phyloP scores from a whole-genome alignment of 2,113 vertebrate species.

The Arothron firmamentum region DNA sequence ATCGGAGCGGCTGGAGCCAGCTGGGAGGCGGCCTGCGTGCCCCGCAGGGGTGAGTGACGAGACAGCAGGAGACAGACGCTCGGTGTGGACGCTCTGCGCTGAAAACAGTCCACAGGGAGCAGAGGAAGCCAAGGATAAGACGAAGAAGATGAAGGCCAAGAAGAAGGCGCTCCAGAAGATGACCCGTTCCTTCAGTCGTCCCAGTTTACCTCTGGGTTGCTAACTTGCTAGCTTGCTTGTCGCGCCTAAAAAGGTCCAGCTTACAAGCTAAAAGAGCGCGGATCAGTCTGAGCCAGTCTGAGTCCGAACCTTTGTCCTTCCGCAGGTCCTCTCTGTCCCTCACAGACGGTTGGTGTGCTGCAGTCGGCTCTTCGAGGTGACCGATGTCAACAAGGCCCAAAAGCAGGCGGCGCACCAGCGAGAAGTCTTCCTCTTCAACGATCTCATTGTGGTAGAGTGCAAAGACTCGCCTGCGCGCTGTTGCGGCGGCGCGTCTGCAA shows the following conservation, averaged over 20 bases:
- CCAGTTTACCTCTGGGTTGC: not conserved
- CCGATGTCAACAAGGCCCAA: constrained; percentile 92
- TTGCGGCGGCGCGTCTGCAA: constrained; percentile 19
- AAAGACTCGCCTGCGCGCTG: not conserved
- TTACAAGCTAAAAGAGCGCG: too few relatives aligned
- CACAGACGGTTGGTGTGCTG: constrained; percentile 96
- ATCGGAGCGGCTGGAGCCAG: constrained; percentile 22
- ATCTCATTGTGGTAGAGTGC: constrained; percentile 88
- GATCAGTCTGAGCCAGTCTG: not conserved
- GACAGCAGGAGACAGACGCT: constrained; percentile 5
- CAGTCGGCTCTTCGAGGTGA: constrained; percentile 95
- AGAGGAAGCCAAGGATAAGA: constrained; percentile 11
- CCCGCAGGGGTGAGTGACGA: constrained; percentile 39
- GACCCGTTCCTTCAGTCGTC: constrained; percentile 2
- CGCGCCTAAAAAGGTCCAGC: too few relatives aligned
- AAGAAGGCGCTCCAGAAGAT: not conserved
- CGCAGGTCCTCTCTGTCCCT: constrained; percentile 90
- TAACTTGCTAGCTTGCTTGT: too few relatives aligned
- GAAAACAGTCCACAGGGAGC: constrained; percentile 22
- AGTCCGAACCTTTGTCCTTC: not conserved
- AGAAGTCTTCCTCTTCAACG: constrained; percentile 99
- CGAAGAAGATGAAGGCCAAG: too few relatives aligned
- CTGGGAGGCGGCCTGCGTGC: constrained; percentile 15
- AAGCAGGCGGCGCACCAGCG: constrained; percentile 97
- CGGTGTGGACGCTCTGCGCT: constrained; percentile 11